Evolutionary conservation across 2,888 invertebrate genomes (phyloP).

Genomic region (Ethmia dodecea): DNA sequence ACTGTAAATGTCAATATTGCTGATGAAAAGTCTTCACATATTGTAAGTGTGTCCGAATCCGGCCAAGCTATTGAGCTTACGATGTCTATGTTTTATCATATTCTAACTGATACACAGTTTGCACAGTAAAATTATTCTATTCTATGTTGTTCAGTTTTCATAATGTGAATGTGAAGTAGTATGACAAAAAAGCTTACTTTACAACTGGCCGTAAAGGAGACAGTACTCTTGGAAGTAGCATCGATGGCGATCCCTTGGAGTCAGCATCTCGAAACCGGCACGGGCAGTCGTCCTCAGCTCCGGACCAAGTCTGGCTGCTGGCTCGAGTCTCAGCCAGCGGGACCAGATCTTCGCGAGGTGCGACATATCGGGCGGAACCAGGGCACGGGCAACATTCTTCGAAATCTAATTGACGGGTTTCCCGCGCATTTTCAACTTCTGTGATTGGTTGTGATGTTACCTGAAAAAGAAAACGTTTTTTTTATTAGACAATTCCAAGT

Average conservation of each 20-base stretch:
- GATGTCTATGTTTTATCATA: too few species aligned
- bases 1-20: too few species aligned
- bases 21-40: too few species aligned
- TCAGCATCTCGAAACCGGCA: constrained; percentile 37
- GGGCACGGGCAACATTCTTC: constrained; percentile 57
- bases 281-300: constrained; percentile 34
- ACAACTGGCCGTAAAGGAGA: constrained; percentile 22
- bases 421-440: constrained; percentile 22
- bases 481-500: too few species aligned
- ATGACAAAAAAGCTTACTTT: constrained; percentile 17
- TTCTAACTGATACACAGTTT: too few species aligned
- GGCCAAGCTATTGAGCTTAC: too few species aligned
- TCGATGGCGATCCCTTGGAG: constrained; percentile 45
- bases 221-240: constrained; percentile 38
- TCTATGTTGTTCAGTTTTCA: too few species aligned
- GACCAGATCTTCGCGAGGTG: neutral
- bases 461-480: too few species aligned
- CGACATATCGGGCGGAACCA: constrained; percentile 7
- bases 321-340: too few species aligned
- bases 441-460: constrained; percentile 37
- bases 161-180: constrained; percentile 37
- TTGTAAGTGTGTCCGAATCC: too few species aligned
- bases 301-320: constrained; percentile 9
- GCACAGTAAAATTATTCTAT: too few species aligned
- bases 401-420: constrained; percentile 27